Base-by-base conservation (phyloP, 2,888 invertebrate genomes). In the Abscondita cerata region DNA sequence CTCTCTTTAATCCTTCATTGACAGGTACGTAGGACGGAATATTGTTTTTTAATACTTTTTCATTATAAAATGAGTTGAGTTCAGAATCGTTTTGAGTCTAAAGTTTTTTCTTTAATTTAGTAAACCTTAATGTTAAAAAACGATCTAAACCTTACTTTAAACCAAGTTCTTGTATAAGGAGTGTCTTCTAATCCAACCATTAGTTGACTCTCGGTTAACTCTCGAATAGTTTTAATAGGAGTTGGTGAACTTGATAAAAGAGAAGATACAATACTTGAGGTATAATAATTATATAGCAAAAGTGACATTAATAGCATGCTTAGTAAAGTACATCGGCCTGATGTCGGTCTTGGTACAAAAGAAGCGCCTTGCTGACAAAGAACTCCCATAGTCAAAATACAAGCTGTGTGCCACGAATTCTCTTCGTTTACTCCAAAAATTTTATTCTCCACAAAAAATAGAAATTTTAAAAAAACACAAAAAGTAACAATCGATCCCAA, bases 201-300 rank as follows among this genome's bases (percentile, higher is more conserved):
- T 5, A 86, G 72, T 0, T 82, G 79, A 66, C 85, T 86, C 0
- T 83, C 80, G 5, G 83, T 72, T 3, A 86, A 77, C 68, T 85
- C 85, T 56, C 78, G 71, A 34, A 85, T 72, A 1, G 83, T 82
- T 72, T 80, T 82, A 57, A 86, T 81, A 40, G 83, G 81, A 2
- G 81, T 80, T 0, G 85, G 83, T 0, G 83, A 82, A 1, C 81
- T 83, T 48, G 80, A 85, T 31, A 86, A 76, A 2, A 86, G 74
- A 74, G 84, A 84, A 51, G 85, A 85, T 2, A 86, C 85, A 11
- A 86, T 83, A 62, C 85, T 85, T 47, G 85, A 85, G 0, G 86
- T 86, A 73, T 86, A 86, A 75, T 84, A 86, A 72, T 85, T 85
- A 75, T 84, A 86, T 1, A 84, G 76, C 11, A 86, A 73, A 0